phyloP scores from a whole-genome alignment of 2,888 invertebrate genomes.

The Chalcis sispes region DNA sequence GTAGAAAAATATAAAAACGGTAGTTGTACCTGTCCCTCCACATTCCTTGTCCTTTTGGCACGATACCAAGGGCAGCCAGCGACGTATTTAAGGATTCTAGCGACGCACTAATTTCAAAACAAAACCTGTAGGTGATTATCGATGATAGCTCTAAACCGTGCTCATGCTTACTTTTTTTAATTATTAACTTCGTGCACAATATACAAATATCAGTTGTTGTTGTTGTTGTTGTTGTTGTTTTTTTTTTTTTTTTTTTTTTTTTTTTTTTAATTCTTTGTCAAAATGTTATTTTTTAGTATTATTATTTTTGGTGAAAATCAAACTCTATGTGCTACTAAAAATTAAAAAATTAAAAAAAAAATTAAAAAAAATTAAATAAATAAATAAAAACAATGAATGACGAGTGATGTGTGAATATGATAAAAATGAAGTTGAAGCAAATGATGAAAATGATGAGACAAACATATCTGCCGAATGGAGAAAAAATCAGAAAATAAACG shows the following conservation, averaged over 20 bases:
- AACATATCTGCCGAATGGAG: conserved; percentile 33
- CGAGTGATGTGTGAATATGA: conserved; percentile 45
- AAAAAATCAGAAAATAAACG: conserved; percentile 19
- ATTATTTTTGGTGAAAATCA: conserved; percentile 50
- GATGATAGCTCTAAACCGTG: conserved; percentile 67
- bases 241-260: conserved; percentile 10
- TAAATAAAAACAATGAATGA: conserved; percentile 49
- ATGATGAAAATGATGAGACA: conserved; percentile 42
- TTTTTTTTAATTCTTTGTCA: conserved; percentile 30
- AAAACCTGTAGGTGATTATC: conserved; percentile 73
- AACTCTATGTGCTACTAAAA: conserved; percentile 57
- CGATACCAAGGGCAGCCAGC: conserved; percentile 76
- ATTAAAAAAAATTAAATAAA: too few relatives aligned
- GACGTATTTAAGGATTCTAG: conserved; percentile 75
- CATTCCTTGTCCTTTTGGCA: conserved; percentile 76
- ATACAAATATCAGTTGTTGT: conserved; percentile 39
- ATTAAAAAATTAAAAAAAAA: too few relatives aligned
- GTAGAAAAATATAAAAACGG: conserved; percentile 51
- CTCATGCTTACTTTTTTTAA: conserved; percentile 65
- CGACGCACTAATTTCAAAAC: conserved; percentile 75
- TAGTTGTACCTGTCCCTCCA: conserved; percentile 77
- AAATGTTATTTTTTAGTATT: conserved; percentile 50
- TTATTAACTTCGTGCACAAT: conserved; percentile 61
- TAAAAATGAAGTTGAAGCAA: conserved; percentile 50
- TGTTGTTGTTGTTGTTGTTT: conserved; percentile 35